These are phyloP conservation scores for Napeogenes sylphis DNA, from an alignment of 2,888 invertebrate genomes.

Conservation along the genomic window DNA sequence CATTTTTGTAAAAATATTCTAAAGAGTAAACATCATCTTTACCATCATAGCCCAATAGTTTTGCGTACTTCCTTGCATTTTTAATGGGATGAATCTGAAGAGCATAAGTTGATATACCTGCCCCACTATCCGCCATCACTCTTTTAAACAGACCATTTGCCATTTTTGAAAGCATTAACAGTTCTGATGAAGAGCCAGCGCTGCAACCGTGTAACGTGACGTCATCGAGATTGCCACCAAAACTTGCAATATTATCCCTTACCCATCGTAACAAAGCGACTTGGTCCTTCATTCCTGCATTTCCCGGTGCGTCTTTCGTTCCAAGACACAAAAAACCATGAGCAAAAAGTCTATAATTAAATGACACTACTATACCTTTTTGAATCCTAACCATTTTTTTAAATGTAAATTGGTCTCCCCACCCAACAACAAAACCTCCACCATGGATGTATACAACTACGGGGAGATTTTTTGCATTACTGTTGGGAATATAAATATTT, in stretches of 20 bases:
- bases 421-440: slow-evolving; percentile 54
- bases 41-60: slow-evolving; percentile 33
- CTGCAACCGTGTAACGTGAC: slow-evolving; percentile 40
- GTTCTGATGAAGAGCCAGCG: slow-evolving; percentile 36
- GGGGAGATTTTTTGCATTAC: slow-evolving; percentile 35
- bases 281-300: slow-evolving; percentile 42
- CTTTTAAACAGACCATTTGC: slow-evolving; percentile 31
- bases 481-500: slow-evolving; percentile 36
- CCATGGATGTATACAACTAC: slow-evolving; percentile 41
- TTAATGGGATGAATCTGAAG: slow-evolving; percentile 33
- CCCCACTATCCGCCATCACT: slow-evolving; percentile 34
- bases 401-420: slow-evolving; percentile 37
- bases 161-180: slow-evolving; percentile 34
- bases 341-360: slow-evolving; percentile 49
- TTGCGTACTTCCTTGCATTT: slow-evolving; percentile 33
- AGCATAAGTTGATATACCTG: slow-evolving; percentile 27
- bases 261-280: slow-evolving; percentile 38
- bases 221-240: slow-evolving; percentile 39
- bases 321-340: slow-evolving; percentile 34
- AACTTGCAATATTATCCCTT: slow-evolving; percentile 7
- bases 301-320: slow-evolving; percentile 35
- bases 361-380: slow-evolving; percentile 42
- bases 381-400: slow-evolving; percentile 37
- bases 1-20: slow-evolving; percentile 45
- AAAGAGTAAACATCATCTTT: slow-evolving; percentile 39